A percentile compares a stretch with the other conserved stretches of the same genome.
These are phyloP conservation scores for Rhysida immarginata DNA, from an alignment of 1,140 invertebrate species.

Conservation along the genomic window DNA sequence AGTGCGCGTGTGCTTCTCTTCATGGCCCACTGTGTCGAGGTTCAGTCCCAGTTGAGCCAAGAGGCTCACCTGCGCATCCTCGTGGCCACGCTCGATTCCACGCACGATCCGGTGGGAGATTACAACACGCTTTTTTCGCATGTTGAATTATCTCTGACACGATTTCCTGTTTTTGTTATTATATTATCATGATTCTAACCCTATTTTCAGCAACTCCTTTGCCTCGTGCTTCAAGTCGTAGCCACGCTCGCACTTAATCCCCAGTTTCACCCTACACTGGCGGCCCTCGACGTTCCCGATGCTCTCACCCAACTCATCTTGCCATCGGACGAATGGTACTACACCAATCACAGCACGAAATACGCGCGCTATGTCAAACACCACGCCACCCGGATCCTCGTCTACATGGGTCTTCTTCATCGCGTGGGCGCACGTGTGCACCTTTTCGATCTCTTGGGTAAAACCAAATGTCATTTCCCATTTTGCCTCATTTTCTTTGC, in stretches of 20 bases:
- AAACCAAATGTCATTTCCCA: neutral
- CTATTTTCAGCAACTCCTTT: slow-evolving; percentile 45
- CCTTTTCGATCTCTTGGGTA: slow-evolving; percentile 33
- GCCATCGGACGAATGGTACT: slow-evolving; percentile 58
- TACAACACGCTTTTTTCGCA: neutral
- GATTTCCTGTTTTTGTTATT: neutral
- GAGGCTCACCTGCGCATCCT: slow-evolving; percentile 41
- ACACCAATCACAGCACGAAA: slow-evolving; percentile 54
- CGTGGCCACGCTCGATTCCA: slow-evolving; percentile 43
- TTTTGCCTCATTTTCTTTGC: neutral
- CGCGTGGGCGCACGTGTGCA: slow-evolving; percentile 37
- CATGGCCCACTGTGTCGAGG: slow-evolving; percentile 38
- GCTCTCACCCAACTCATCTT: slow-evolving; percentile 48
- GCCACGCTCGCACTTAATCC: slow-evolving; percentile 44
- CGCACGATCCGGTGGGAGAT: slow-evolving; percentile 42
- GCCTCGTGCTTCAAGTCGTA: slow-evolving; percentile 47
- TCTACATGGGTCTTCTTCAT: slow-evolving; percentile 41
- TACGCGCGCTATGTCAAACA: slow-evolving; percentile 54
- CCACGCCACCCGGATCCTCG: slow-evolving; percentile 48
- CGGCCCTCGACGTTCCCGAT: slow-evolving; percentile 45
- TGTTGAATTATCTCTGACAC: neutral
- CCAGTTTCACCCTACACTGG: slow-evolving; percentile 37
- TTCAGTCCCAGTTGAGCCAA: slow-evolving; percentile 36
- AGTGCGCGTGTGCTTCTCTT: slow-evolving; percentile 46
- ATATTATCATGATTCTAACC: neutral